Base-by-base conservation (phyloP, 2,888 invertebrate species). In the Parapristionchus giblindavisi region DNA sequence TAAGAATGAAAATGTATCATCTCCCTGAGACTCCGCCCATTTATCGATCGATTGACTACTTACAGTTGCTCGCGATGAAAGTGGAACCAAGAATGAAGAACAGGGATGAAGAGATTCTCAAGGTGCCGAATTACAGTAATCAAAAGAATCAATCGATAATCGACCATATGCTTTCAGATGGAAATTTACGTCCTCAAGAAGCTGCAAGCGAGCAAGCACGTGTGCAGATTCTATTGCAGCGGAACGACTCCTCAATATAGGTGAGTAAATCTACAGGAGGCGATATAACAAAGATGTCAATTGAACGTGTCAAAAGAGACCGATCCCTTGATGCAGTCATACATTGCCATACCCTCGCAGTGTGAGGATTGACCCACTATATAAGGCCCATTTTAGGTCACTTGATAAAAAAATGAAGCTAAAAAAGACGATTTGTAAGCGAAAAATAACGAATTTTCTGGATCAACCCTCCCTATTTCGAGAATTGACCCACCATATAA, bases 111-210 rank as follows among this genome's bases (percentile, higher is more conserved):
- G 72, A 72, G 72, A 60, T 72, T 43, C 58, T 72, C 58, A 72
- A 70, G 70, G 70, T 70, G 11, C 8, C 5, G 6, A 56, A 21
- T 48, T 3, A 43, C 17, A 43, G 43, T 65, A 68, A 21, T 51
- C 48, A 48, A 14, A 48, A 21, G 21, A 48, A 48, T 48, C 48
- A 21, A 48, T 14, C 11, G 48, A 48, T 48, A 48, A 11, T 48
- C 11, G 11, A 27, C 43, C 43, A 17, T 36, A 2, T 17, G 27
- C 63, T 34, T 38, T n/a, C 54, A 82, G 75, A 81, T 82, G 79
- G 80, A 82, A 48, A 78, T 79, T 43, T 84, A 78, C 75, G 84
- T 81, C 36, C 65, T 85, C 38, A 77, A 80, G 73, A 83, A 82
- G 74, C 68, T 84, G 70, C 84, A 85, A 65, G 75, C 21, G 14